These are phyloP conservation scores for Paratrypauchen microcephalus DNA, from an alignment of 2,797 vertebrate genomes.

Conservation along the genomic window DNA sequence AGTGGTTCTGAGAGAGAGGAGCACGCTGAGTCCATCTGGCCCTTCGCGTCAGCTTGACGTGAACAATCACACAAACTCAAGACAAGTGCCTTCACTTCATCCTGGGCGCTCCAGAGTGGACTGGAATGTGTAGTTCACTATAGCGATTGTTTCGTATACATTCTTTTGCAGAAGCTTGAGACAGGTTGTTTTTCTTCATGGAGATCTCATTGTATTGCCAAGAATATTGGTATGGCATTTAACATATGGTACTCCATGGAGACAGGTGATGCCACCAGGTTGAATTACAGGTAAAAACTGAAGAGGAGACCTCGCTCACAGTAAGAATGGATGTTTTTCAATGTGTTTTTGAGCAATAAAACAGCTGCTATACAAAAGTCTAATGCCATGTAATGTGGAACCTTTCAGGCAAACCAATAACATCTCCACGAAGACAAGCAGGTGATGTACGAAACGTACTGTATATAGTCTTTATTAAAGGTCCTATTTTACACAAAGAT, in stretches of 20 bases:
- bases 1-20: slow-evolving; percentile 26
- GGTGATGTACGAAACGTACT: background rate
- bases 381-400: background rate
- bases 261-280: background rate
- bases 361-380: background rate
- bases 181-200: slow-evolving; percentile 3
- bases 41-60: slow-evolving; percentile 33
- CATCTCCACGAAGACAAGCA: background rate
- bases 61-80: slow-evolving; percentile 8
- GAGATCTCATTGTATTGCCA: background rate
- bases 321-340: background rate
- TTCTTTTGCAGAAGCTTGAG: background rate
- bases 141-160: background rate
- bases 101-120: slow-evolving; percentile 37
- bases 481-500: no score
- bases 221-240: background rate
- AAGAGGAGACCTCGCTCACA: background rate
- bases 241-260: background rate
- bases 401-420: background rate
- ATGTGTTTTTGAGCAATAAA: background rate
- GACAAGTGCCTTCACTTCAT: slow-evolving; percentile 30
- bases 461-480: background rate
- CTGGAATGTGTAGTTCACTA: slow-evolving; percentile 28
- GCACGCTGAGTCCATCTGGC: slow-evolving; percentile 46
- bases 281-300: background rate